These are phyloP conservation scores for Carettochelys insculpta DNA, from an alignment of 2,113 vertebrate species.

Conservation along the genomic window DNA sequence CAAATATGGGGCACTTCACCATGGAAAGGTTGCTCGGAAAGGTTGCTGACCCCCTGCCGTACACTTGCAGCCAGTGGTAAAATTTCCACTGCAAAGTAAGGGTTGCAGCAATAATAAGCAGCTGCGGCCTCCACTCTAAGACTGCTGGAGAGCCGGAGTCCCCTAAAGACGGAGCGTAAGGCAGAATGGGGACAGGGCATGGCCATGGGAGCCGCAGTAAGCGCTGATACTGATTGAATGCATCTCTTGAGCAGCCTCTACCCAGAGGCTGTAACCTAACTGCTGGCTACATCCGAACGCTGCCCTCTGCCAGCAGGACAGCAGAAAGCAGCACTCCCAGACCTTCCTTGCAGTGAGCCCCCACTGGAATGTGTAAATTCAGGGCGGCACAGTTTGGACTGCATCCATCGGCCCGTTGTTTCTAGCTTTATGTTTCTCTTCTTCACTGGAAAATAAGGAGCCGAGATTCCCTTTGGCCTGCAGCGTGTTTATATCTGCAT, in stretches of 20 bases:
- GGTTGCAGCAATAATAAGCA: neutral
- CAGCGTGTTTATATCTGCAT: neutral
- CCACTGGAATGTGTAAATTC: neutral
- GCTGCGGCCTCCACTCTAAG: neutral
- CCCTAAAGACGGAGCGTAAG: neutral
- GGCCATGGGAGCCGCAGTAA: neutral
- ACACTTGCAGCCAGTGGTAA: too few species aligned
- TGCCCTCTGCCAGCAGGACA: neutral
- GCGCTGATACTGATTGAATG: too few species aligned
- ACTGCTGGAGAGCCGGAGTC: neutral
- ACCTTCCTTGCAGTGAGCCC: too few species aligned
- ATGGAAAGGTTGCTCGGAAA: too few species aligned
- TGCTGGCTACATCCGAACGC: neutral
- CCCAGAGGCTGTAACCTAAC: too few species aligned
- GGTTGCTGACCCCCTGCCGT: too few species aligned
- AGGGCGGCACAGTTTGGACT: neutral
- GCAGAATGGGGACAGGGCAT: neutral
- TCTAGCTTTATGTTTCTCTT: neutral
- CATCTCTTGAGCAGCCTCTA: too few species aligned
- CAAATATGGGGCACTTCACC: too few species aligned
- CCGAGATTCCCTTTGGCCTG: neutral
- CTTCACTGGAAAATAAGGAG: neutral
- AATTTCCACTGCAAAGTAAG: neutral
- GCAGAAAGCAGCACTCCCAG: neutral
- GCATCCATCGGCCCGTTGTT: neutral